Evolutionary conservation across 1,140 invertebrate genomes (phyloP), one percentile per base, ranked within the genome.

Genomic region (Orchestia grillus): DNA sequence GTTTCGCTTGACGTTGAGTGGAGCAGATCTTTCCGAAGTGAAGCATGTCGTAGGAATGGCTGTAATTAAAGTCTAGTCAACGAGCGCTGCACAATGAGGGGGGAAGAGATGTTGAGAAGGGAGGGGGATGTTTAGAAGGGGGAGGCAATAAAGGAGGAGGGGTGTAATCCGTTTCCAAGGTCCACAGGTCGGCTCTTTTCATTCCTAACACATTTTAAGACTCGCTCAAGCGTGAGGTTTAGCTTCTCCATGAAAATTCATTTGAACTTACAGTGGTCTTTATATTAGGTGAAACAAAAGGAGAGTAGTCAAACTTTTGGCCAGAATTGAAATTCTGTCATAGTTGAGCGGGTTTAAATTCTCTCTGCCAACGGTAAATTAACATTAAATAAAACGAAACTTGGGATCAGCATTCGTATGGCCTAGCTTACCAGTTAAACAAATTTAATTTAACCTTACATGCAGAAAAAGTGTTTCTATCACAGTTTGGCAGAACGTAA

Each of bases 141-240:
- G 62, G 62, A 28, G 62, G 3, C 3, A 77, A 23, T 15, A 36
- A 1, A 36, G 28, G 36, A 36, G 11, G 62, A 36, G 28, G 41
- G 3, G n/a, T 3, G 88, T 90, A 90, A 90, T 90, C 88, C 88
- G 43, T 90, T 42, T 42, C 43, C 88, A 90, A 90, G 88, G 88
- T 90, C 41, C 88, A 90, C 88, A 90, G 43, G 88, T 90, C 41
- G 43, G 88, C 16, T 90, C 88, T 44, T 90, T 44, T 90, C 88
- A 90, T 90, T 90, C 43, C 88, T 42, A 42, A 44, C 41, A 28
- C n/a, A 90, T 90, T 90, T 90, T 42, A 90, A 23, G 43, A 44
- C 43, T 90, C 88, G 28, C 88, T 90, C 88, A 90, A 41, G 88
- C 88, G 88, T 90, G 88, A 90, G 43, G 41, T 44, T 44, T 43